Evolutionary conservation across 2,797 vertebrate genomes (phyloP).

Genomic region (Helarctos malayanus): DNA sequence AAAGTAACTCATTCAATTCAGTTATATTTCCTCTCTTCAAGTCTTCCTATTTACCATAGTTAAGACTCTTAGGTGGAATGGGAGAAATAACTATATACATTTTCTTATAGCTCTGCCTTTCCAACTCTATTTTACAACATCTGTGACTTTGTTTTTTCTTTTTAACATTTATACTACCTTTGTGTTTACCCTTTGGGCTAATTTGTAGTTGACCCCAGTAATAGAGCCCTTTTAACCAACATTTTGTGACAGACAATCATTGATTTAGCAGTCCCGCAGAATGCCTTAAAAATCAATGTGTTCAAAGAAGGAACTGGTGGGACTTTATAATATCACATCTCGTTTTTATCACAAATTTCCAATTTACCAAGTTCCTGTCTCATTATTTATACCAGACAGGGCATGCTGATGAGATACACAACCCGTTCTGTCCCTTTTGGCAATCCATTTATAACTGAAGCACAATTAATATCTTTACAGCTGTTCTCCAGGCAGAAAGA

Average conservation of each 20-base stretch:
- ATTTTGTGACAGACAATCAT: conserved; percentile 87
- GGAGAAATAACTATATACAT: conserved; percentile 2
- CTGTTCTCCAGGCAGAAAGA: conserved; percentile 77
- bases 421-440: conserved; percentile 79
- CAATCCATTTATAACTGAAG: conserved; percentile 78
- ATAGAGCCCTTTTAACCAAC: conserved; percentile 86
- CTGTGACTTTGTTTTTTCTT: conserved; percentile 77
- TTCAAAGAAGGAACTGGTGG: conserved; percentile 70
- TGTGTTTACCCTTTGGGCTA: conserved; percentile 88
- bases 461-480: conserved; percentile 79
- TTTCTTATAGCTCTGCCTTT: conserved; percentile 87
- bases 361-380: conserved; percentile 86
- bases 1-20: background rate
- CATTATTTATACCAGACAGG: conserved; percentile 81
- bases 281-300: conserved; percentile 88
- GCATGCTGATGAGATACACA: conserved; percentile 78
- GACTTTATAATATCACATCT: conserved; percentile 84
- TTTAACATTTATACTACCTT: conserved; percentile 80
- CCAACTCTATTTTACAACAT: conserved; percentile 83
- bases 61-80: conserved; percentile 47
- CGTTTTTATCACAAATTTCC: conserved; percentile 84
- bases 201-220: conserved; percentile 89
- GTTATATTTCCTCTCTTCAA: background rate
- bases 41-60: background rate
- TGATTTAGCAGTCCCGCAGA: conserved; percentile 86